Evolutionary conservation across 2,797 vertebrate genomes (phyloP).

Genomic region (Ctenopoma multispine): DNA sequence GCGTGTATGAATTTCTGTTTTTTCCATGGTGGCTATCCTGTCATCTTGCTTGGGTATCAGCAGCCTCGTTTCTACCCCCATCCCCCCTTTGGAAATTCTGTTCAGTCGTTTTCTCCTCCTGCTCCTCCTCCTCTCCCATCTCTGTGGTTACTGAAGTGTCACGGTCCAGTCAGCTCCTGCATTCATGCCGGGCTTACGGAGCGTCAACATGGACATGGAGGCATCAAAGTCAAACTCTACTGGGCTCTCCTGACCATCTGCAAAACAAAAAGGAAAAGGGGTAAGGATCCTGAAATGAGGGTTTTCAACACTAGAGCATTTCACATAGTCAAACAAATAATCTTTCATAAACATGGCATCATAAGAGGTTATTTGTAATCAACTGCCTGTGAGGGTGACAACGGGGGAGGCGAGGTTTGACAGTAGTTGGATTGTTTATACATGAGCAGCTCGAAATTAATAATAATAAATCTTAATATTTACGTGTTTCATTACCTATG

Average conservation of each 20-base stretch:
- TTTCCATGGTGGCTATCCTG: conserved; percentile 23
- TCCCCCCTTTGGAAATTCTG: conserved; percentile 13
- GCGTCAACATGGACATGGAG: conserved; percentile 86
- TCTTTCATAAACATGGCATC: background rate
- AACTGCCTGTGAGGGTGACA: too few relatives aligned
- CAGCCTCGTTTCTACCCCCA: conserved; percentile 18
- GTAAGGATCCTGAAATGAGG: background rate
- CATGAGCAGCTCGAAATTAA: background rate
- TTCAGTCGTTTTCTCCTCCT: conserved; percentile 28
- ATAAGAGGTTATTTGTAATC: too few relatives aligned
- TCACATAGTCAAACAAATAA: background rate
- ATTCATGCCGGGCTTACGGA: conserved; percentile 91
- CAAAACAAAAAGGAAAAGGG: conserved; percentile 3
- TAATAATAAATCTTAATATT: too few relatives aligned
- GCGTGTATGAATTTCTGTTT: conserved; percentile 33
- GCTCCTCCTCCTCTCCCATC: background rate
- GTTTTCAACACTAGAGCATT: background rate
- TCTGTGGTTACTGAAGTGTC: conserved; percentile 82
- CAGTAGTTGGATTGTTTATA: background rate
- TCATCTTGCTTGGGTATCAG: conserved; percentile 34
- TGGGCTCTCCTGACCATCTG: conserved; percentile 82
- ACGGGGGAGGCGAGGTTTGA: too few relatives aligned
- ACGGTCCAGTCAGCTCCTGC: conserved; percentile 88
- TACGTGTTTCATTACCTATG: background rate
- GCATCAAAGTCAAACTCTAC: conserved; percentile 89